Evolutionary conservation across 2,797 vertebrate species (phyloP), one percentile per base, ranked within the genome.

Genomic region (Sarcophilus harrisii): DNA sequence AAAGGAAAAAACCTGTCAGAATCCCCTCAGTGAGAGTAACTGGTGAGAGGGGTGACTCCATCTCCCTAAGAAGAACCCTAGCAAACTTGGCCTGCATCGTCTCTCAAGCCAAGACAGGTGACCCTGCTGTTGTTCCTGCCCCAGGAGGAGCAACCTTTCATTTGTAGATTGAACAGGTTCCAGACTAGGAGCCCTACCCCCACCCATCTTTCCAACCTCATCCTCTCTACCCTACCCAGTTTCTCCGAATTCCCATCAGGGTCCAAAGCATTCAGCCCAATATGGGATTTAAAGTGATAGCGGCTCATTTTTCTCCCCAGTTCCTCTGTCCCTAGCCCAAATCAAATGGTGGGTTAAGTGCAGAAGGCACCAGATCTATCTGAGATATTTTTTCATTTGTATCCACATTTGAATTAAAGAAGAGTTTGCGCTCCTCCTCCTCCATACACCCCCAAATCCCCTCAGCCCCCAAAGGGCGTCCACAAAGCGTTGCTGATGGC

Each of bases 231-330:
- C 95, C 94, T 96, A 93, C 92, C 95, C 95, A 93, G 97, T 10
- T 95, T 92, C 97, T 98, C 97, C 96, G 95, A 73, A 90, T 98
- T 96, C 97, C 97, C 97, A 93, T 95, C 29, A 94, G 92, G 97
- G 98, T 97, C 96, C 14, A 93, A 57, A 57, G 96, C 98, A 97
- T 96, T 95, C 97, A 98, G 93, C 97, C 97, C 97, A 95, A 95
- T 96, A 97, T 96, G 93, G 98, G 96, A 98, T 98, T 98, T 98
- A 94, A 98, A 98, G 97, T 30, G 97, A 97, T 98, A 98, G 97
- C 45, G 93, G 95, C 96, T 97, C 96, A 73, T 96, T 97, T 96
- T 95, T 97, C 93, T 98, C 90, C 59, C 3, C 95, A 90, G 66
- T 97, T 97, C 95, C 96, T 96, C 95, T 97, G 98, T 97, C 97